Base-by-base conservation (phyloP, 2,888 invertebrate genomes). In the Agonopterix alstromeriana region DNA sequence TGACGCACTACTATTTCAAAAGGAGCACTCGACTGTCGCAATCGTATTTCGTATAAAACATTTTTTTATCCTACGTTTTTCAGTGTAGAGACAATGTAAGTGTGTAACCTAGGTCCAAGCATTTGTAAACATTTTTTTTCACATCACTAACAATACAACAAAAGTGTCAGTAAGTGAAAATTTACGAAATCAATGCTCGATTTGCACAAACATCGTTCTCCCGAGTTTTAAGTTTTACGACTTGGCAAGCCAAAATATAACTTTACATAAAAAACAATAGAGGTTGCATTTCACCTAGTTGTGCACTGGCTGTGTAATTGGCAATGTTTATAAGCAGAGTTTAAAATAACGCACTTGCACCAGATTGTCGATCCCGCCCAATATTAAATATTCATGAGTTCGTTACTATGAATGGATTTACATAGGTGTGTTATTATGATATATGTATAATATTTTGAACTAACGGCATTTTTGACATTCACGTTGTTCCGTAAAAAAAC, bases 221-320 rank as follows among this genome's bases (percentile, higher is more conserved):
- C 27, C 27, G 27, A 27, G 27, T 5, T 27, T 27, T 27, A 43
- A 35, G 43, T 35, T 5, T n/a, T 45, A 38, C 9, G 17, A 10
- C 14, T 46, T 46, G 41, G 9, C 41, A n/a, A 41, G 40, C 40
- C 27, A 40, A 40, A 51, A 47, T 47, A 48, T 51, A 45, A 36
- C 41, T 47, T 44, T 47, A 45, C 27, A 45, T 46, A 36, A 51
- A 63, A 60, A 67, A 67, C 64, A 73, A 69, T 68, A 57, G 57
- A 50, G 55, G 56, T 69, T 69, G 63, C 67, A 63, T 66, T 65
- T 75, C 67, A 73, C 81, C 81, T 56, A 80, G 60, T 70, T 82
- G 73, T 61, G 70, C 78, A 72, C 60, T 55, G 57, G 57, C 70
- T 75, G 75, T 73, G 67, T 78, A 80, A 81, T 77, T 77, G 70